Evolutionary conservation across 2,113 vertebrate genomes (phyloP), one percentile per base, ranked within the genome.

Genomic region (Entosphenus tridentatus): DNA sequence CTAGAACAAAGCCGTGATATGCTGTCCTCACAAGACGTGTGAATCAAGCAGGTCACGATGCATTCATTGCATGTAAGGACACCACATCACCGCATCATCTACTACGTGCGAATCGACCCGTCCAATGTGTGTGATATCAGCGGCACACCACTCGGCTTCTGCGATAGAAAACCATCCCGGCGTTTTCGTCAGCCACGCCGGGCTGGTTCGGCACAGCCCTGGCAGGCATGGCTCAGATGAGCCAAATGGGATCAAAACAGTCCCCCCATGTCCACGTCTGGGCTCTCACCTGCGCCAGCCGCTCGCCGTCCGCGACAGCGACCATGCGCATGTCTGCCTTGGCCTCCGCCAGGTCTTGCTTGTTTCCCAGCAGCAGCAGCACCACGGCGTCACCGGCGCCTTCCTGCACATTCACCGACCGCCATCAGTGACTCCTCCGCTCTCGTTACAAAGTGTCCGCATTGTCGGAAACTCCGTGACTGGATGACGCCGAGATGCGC

Each of bases 361-460:
- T 86, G 77, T 87, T 86, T 57, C 82, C 85, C 69, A 87, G 77
- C 69, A 88, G 78, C 78, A 87, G 82, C 55, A 85, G 74, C 8
- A 82, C 80, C 6, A 78, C 76, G 57, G 75, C 81, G 0, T 85
- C 81, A 72, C 79, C 75, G 3, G 80, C 79, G 71, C 82, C 80
- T 69, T 85, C 82, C 83, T 87, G 72, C 39, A 39, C 39, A 39
- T 10, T 72, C 70, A 67, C 70, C 57, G 72, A 75, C 73, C 11
- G 68, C 17, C 71, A 14, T 57, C 72, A 74, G 74, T 68, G 55
- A 14, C 57, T 67, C 68, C 9, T 18, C 67, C 13, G 12, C 17
- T n/a, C 65, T 70, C 13, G 10, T 14, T 12, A 55, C 9, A 12
- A 39, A 39, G 8, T 39, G 12, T 9, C 10, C 18, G 12, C 10